Evolutionary conservation across 92 coral and sea anemone genomes (phyloP), one percentile per base, ranked within the genome.

Genomic region (Parazoanthus darwini): DNA sequence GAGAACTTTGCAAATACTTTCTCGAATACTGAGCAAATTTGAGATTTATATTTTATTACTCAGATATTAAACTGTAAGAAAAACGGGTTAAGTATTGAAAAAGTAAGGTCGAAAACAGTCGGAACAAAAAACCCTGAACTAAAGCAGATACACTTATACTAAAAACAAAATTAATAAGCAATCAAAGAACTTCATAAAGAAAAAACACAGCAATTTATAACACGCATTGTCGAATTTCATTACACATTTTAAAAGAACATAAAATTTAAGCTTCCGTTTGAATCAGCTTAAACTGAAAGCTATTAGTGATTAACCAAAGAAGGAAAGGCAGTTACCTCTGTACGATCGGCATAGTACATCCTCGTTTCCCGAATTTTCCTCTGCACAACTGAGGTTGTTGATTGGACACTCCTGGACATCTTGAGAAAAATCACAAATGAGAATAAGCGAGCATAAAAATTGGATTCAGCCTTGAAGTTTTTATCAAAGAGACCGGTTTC

Each of bases 331-430:
- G 10, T 5, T 72, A 72, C 77, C 77, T 14, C 77, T 72, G 5
- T 72, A 72, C 22, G 77, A 72, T 15, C 1, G 77, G 39, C 77
- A 72, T 42, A 16, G 77, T 9, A 72, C 15, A 29, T 33, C 77
- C 18, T 29, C 22, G 36, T 7, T 36, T 72, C 18, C 15, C 38
- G 77, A 29, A 29, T 72, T 72, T 6, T 36, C n/a, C 5, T 72
- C 77, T 72, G 77, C 77, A 36, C 77, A 72, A 29, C 77, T 72
- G 39, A 72, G 39, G 42, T 29, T 72, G 77, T 72, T 72, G 0
- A 72, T 26, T 6, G 77, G 77, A 72, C 77, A 72, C 36, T 72
- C 77, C 7, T 10, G 77, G 9, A 42, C 38, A 72, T 42, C 77
- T 72, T 72, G 42, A 13, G 39, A 72, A 72, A 9, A 72, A 72